Conservation (phyloP, 2,113 vertebrate species). For the Rhinogobius similis region DNA sequence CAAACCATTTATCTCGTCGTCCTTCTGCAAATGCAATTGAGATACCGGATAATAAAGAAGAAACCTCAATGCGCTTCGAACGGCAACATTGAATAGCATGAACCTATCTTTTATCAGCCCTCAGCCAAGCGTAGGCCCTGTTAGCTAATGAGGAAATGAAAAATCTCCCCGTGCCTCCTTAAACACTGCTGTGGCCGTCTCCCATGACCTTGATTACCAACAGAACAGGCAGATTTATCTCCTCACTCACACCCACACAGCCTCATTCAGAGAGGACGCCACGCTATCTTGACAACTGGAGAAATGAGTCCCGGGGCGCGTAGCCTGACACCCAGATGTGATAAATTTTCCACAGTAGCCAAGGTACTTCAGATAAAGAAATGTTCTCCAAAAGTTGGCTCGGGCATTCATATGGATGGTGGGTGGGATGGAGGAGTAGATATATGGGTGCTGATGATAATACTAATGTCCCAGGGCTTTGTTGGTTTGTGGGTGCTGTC, state of each 20-base stretch:
- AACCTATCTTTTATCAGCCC: conserved; percentile 33
- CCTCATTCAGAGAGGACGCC: conserved; percentile 30
- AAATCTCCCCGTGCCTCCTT: conserved; percentile 31
- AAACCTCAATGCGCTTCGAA: conserved; percentile 6
- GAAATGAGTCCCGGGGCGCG: conserved; percentile 42
- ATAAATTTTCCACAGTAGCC: conserved; percentile 17
- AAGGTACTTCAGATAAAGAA: conserved; percentile 43
- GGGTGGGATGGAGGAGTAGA: conserved; percentile 21
- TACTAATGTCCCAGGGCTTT: conserved; percentile 54
- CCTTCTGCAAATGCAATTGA: neutral
- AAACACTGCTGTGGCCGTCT: conserved; percentile 33
- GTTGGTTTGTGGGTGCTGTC: conserved; percentile 51
- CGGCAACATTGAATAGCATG: neutral
- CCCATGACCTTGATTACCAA: conserved; percentile 62
- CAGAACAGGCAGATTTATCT: conserved; percentile 60
- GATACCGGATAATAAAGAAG: conserved; percentile 9
- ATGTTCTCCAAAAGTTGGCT: conserved; percentile 6
- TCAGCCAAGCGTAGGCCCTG: conserved; percentile 21
- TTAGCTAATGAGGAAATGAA: conserved; percentile 53
- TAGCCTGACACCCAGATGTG: conserved; percentile 50
- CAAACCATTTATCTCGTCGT: neutral
- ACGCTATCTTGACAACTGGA: conserved; percentile 66
- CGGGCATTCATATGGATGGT: conserved; percentile 6
- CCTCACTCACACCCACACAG: conserved; percentile 26
- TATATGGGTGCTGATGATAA: conserved; percentile 51